Evolutionary conservation across 2,888 invertebrate genomes (phyloP).

Genomic region (Litoditis marina): DNA sequence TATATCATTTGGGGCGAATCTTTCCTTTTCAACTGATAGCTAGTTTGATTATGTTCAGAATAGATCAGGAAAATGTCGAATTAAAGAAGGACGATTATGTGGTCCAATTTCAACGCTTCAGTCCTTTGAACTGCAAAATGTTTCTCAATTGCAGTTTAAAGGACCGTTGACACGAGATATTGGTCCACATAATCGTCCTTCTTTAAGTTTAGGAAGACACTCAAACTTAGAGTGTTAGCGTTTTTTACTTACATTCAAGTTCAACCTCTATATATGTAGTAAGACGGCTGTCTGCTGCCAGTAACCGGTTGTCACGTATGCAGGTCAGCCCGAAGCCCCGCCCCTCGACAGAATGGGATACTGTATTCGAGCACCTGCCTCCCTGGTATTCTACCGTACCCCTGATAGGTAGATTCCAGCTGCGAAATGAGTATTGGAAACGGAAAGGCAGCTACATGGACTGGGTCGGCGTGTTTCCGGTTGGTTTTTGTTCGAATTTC

Average conservation of each 20-base stretch:
- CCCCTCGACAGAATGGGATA: slow-evolving; percentile 28
- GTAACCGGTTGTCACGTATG: slow-evolving; percentile 4
- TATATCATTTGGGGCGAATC: not conserved
- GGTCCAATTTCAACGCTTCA: too few species aligned
- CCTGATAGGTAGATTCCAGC: slow-evolving; percentile 41
- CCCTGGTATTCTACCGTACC: slow-evolving; percentile 42
- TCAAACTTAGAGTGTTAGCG: too few species aligned
- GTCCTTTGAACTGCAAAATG: too few species aligned
- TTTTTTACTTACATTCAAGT: too few species aligned
- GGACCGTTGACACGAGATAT: too few species aligned
- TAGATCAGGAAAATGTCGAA: not conserved
- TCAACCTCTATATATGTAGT: too few species aligned
- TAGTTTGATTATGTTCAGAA: not conserved
- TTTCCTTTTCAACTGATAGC: slow-evolving; percentile 1
- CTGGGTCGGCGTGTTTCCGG: slow-evolving; percentile 50
- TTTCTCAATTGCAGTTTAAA: too few species aligned
- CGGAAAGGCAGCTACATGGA: slow-evolving; percentile 47
- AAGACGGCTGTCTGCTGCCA: too few species aligned
- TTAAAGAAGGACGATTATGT: too few species aligned
- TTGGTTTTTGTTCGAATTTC: slow-evolving; percentile 4
- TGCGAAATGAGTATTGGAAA: slow-evolving; percentile 35
- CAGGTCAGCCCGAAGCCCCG: slow-evolving; percentile 20
- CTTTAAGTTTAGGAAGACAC: not conserved
- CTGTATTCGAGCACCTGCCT: slow-evolving; percentile 38
- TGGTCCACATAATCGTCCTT: too few species aligned